phyloP scores from a whole-genome alignment of 2,888 invertebrate species.

The Muscina levida region DNA sequence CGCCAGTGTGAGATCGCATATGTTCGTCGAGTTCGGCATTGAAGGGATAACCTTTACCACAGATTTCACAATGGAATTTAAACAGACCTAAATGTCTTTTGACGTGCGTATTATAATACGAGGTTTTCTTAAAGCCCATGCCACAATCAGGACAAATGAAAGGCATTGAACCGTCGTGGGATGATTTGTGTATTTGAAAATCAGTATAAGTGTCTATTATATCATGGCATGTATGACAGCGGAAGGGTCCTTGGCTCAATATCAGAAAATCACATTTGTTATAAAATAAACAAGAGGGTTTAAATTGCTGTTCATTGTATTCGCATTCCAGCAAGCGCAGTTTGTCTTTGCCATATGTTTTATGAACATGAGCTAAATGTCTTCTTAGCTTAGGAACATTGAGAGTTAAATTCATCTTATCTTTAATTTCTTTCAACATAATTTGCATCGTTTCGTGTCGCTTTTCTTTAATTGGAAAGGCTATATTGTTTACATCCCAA shows the following conservation, averaged over 20 bases:
- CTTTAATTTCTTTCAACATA: constrained; percentile 53
- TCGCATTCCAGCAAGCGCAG: constrained; percentile 61
- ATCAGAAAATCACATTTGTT: constrained; percentile 70
- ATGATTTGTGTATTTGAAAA: constrained; percentile 62
- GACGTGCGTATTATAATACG: constrained; percentile 72
- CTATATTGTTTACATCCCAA: constrained; percentile 59
- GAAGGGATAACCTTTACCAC: constrained; percentile 70
- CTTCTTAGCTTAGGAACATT: constrained; percentile 69
- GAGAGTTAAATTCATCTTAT: constrained; percentile 53
- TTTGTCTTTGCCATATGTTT: constrained; percentile 65
- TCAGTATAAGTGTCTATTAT: constrained; percentile 62
- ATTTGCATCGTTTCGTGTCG: constrained; percentile 48
- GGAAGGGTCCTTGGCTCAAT: constrained; percentile 73
- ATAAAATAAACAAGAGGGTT: constrained; percentile 68
- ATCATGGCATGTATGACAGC: constrained; percentile 69
- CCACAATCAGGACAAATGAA: constrained; percentile 64
- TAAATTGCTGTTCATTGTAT: constrained; percentile 68
- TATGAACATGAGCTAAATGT: constrained; percentile 62
- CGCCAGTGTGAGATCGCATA: constrained; percentile 72
- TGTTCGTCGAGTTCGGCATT: constrained; percentile 69
- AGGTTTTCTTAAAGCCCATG: constrained; percentile 72
- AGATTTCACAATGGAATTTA: constrained; percentile 70
- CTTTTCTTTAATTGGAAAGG: constrained; percentile 54
- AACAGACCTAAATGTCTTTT: constrained; percentile 73
- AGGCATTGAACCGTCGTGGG: constrained; percentile 63